Conservation (phyloP, 1,140 invertebrate genomes). For the Vanessa atalanta region DNA sequence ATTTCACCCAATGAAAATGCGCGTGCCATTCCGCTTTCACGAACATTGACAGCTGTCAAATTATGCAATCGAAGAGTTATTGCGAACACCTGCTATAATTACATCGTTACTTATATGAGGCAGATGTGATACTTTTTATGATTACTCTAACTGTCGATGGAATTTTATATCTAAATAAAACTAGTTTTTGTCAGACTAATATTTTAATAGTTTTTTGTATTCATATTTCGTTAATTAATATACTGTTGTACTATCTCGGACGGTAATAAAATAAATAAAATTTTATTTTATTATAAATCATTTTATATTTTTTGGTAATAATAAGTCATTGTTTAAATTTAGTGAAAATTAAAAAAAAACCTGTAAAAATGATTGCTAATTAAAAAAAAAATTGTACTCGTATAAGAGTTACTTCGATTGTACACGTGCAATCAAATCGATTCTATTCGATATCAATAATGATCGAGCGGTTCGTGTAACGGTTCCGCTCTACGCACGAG, state of each 20-base stretch:
- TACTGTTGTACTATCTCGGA: no score
- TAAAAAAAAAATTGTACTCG: no score
- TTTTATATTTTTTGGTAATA: no score
- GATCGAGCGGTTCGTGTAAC: constrained; percentile 29
- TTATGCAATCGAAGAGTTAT: constrained; percentile 44
- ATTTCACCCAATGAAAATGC: constrained; percentile 37
- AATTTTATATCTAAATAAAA: not conserved
- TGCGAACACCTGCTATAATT: constrained; percentile 45
- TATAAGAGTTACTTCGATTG: not conserved
- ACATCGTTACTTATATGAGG: not conserved
- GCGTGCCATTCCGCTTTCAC: constrained; percentile 34
- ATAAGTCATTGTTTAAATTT: no score
- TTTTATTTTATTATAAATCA: no score
- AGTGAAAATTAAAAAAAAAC: no score
- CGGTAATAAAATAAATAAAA: no score
- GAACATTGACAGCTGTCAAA: constrained; percentile 50
- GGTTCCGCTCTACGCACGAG: constrained; percentile 23
- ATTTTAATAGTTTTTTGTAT: no score
- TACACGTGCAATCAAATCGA: constrained; percentile 1
- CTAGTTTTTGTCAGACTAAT: no score
- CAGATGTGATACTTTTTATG: constrained; percentile 1
- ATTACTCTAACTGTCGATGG: not conserved
- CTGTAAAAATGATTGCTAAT: no score
- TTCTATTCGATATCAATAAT: constrained; percentile 25
- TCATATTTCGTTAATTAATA: no score